Percentiles rank a stretch among this genome's conserved stretches.
Evolutionary conservation across 2,113 vertebrate genomes (phyloP).

Genomic region (Lycocorax pyrrhopterus): DNA sequence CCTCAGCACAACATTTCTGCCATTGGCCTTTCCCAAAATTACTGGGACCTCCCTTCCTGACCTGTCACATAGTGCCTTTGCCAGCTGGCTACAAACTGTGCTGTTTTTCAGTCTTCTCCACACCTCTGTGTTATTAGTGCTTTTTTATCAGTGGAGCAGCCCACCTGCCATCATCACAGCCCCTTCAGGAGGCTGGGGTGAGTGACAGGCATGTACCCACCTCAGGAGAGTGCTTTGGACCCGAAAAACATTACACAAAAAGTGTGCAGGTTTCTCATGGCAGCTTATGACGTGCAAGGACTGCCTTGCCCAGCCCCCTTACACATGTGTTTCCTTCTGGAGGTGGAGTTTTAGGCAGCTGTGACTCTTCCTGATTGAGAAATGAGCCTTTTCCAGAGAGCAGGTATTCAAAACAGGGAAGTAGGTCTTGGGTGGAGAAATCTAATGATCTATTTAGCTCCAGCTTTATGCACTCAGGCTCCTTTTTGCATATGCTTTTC

Average conservation of each 20-base stretch:
- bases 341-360: background rate
- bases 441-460: background rate
- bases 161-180: too few species aligned
- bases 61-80: rapidly evolving
- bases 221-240: background rate
- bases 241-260: background rate
- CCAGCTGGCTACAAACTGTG: background rate
- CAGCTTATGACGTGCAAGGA: background rate
- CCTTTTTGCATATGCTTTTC: background rate
- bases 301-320: background rate
- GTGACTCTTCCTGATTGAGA: background rate
- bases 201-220: background rate
- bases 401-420: background rate
- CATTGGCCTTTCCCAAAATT: background rate
- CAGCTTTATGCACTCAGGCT: background rate
- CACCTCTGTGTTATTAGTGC: background rate
- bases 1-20: background rate
- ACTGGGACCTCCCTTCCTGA: background rate
- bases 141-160: background rate
- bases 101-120: background rate
- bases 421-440: background rate
- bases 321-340: rapidly evolving
- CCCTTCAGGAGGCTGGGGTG: background rate
- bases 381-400: background rate
- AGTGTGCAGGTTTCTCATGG: background rate